Evolutionary conservation across 2,113 vertebrate species (phyloP), one percentile per base, ranked within the genome.

Genomic region (Pelvicachromis taeniatus): DNA sequence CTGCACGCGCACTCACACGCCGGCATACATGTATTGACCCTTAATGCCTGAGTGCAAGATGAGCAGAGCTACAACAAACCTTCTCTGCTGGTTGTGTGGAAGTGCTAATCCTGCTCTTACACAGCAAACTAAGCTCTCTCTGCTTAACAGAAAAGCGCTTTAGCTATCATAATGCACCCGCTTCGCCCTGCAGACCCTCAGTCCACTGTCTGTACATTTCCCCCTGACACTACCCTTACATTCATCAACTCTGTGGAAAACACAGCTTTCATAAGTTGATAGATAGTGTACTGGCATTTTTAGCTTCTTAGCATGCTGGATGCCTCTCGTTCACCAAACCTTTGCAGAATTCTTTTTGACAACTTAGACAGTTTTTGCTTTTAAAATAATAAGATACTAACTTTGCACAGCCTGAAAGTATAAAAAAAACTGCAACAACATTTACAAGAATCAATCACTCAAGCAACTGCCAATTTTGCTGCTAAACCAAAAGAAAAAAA

Each of bases 141-240:
- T 85, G 88, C 92, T 83, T 95, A 94, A 75, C 85, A 89, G 90
- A 90, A 94, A 95, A 94, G 93, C 93, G 93, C 93, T 95, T 95
- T 94, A 94, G 89, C 92, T 53, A 84, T 91, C 91, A 91, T 94
- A 92, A 95, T 87, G 88, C 83, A 53, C 53, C 84, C 10, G 9
- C 63, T 29, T 75, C 16, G 3, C 52, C 56, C 77, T 58, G 33
- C 77, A 81, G 78, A 75, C 48, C 78, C 54, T 81, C 83, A 77
- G 70, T 78, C 81, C 85, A 87, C 59, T 7, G 12, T 80, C 56
- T 78, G 65, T 29, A 70, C 38, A 68, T 48, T 55, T 81, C 77
- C 65, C 26, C 68, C 68, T 29, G 16, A 50, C 23, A 73, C 45
- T 42, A 50, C 29, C 10, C 42, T 45, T 29, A 73, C 23, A 50